Base-by-base conservation (phyloP, 92 coral and sea anemone species). In the Blastomussa wellsi region DNA sequence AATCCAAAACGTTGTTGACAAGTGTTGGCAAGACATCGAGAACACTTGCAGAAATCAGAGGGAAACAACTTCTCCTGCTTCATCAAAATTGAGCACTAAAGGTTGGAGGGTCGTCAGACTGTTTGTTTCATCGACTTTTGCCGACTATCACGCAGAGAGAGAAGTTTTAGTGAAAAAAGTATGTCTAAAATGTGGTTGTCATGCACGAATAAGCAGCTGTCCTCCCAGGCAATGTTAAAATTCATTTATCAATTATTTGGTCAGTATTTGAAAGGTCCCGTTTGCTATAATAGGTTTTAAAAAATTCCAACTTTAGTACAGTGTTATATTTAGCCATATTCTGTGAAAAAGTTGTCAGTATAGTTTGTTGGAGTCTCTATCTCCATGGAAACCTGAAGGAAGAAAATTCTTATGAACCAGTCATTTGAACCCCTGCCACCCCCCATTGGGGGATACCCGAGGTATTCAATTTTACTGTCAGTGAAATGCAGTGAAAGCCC, bases 61-160 rank as follows among this genome's bases (percentile, higher is more conserved):
- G 32, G 26, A 73, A 29, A 64, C 22, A 12, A 74, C 57, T 29
- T 47, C 78, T n/a, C 17, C 49, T 2, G 8, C 72, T 57, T 64
- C 78, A 28, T 2, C 55, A n/a, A 73, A 62, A 26, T 33, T 62
- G 44, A 78, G 20, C 12, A 32, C 79, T 24, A 55, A 74, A 70
- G 92, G 96, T 44, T 93, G 96, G 96, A 90, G 90, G 62, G 96
- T 90, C 32, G 94, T 93, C 28, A 72, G 94, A 41, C 67, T 93
- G 41, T 93, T 91, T 90, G 96, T 91, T n/a, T 93, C 96, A 13
- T 93, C 96, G 32, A 93, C 96, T 31, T 93, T 93, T 60, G 83
- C 94, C 8, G 96, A 93, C 74, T 93, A 93, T 88, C 96, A 93
- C 81, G 94, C 96, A 10, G 96, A 93, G 79, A 90, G 96, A 44